Evolutionary conservation across 1,140 invertebrate genomes (phyloP), one percentile per base, ranked within the genome.

Genomic region (Halictus rubicundus): DNA sequence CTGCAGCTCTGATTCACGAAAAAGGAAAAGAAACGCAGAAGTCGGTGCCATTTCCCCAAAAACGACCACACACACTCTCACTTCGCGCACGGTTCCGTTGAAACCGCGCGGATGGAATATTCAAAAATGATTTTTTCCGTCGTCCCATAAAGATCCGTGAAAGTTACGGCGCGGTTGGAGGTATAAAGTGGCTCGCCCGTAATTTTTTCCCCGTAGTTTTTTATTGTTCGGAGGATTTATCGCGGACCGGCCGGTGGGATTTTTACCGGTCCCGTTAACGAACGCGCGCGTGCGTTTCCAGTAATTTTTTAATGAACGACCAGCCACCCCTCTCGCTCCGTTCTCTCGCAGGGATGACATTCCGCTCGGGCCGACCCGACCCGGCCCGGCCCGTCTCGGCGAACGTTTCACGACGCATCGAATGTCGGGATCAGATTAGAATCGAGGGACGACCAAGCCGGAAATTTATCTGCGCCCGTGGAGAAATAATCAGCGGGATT

Each of bases 401-500:
- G 60, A 61, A 81, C 78, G 69, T 46, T 82, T 78, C 77, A 83
- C 72, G 61, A 81, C 83, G 85, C 85, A 89, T 89, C 87, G 88
- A 90, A 90, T 90, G 63, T 83, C 77, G 66, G 70, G 86, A 90
- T 90, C 87, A 92, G 92, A 93, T 93, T 92, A 92, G 89, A 88
- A 93, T 92, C 92, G 80, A 85, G 87, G 86, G 84, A 90, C 84
- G 83, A 82, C 54, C 80, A 86, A 81, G 86, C 32, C 54, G n/a
- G 69, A 65, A 92, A 92, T 92, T 92, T 92, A 92, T 91, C 86
- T 88, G 85, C 88, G 85, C 87, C 79, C 85, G 37, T 82, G 77
- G 71, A 90, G 86, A 90, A 92, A 92, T 91, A 92, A 92, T 91
- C 90, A 92, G 88, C 89, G 78, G 63, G 82, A 89, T 88, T 87